phyloP scores from a whole-genome alignment of 1,140 invertebrate species.

The Psix sp. region DNA sequence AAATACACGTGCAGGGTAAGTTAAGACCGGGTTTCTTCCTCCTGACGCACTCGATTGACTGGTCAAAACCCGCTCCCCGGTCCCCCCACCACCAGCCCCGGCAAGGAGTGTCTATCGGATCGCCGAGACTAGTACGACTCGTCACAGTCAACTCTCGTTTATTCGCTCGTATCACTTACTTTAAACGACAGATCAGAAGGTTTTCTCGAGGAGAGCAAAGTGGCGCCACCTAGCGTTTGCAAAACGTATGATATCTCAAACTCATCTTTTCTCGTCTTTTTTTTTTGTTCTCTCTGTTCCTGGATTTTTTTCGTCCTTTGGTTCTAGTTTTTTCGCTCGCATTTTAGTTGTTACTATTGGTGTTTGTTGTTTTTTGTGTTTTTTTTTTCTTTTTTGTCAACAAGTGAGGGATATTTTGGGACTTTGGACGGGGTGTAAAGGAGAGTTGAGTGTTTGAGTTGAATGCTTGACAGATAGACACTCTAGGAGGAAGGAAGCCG shows the following conservation, averaged over 20 bases:
- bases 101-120: slow-evolving; percentile 41
- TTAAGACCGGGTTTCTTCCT: slow-evolving; percentile 30
- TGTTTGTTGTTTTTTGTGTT: too few relatives aligned
- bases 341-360: too few relatives aligned
- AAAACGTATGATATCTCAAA: background rate
- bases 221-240: slow-evolving; percentile 21
- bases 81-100: background rate
- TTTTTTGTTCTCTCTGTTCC: slow-evolving; percentile 33
- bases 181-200: slow-evolving; percentile 32
- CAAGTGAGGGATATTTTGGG: too few relatives aligned
- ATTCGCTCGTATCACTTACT: slow-evolving; percentile 44
- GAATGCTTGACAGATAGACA: slow-evolving; percentile 38
- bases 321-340: too few relatives aligned
- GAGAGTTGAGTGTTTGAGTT: slow-evolving; percentile 40
- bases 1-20: slow-evolving; percentile 68
- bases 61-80: slow-evolving; percentile 14
- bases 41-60: slow-evolving; percentile 12
- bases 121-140: slow-evolving; percentile 16
- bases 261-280: slow-evolving; percentile 2
- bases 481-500: slow-evolving; percentile 24
- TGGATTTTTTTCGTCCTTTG: slow-evolving; percentile 12
- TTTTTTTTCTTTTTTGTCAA: too few relatives aligned
- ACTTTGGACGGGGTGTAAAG: too few relatives aligned
- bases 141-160: slow-evolving; percentile 44
- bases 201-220: slow-evolving; percentile 12